Conservation (phyloP, 2,113 vertebrate genomes). For the Macquaria ambigua region DNA sequence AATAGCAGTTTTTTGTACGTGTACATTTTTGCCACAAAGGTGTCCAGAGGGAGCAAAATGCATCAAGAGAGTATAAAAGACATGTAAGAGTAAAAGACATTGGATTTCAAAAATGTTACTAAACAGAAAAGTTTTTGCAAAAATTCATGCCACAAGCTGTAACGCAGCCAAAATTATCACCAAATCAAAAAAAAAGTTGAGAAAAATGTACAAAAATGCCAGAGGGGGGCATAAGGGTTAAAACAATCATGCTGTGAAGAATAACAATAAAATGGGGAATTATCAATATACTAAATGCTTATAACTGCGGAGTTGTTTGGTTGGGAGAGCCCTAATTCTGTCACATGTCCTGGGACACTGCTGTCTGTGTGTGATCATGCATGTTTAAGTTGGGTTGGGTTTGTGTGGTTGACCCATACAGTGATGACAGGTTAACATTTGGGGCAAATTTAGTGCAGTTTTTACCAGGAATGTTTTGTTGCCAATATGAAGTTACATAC, state of each 20-base stretch:
- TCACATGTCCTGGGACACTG: constrained; percentile 30
- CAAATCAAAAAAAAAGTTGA: too few species aligned
- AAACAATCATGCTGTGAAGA: constrained; percentile 19
- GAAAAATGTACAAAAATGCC: too few species aligned
- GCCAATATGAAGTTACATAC: constrained; percentile 2
- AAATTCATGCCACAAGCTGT: too few species aligned
- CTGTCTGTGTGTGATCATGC: constrained; percentile 49
- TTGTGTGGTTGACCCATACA: constrained; percentile 18
- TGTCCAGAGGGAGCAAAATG: too few species aligned
- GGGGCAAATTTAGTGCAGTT: constrained; percentile 38
- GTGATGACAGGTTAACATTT: constrained; percentile 42
- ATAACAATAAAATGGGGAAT: constrained; percentile 23
- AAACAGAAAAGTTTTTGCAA: too few species aligned
- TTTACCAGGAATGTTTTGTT: constrained; percentile 1
- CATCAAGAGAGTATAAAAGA: too few species aligned
- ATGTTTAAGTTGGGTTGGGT: constrained; percentile 51
- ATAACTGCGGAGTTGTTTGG: background rate
- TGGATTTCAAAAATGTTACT: too few species aligned
- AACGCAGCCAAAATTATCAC: too few species aligned
- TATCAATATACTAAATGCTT: background rate
- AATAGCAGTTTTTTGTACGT: too few species aligned
- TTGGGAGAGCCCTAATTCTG: constrained; percentile 10
- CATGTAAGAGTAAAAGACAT: too few species aligned
- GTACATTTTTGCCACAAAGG: too few species aligned
- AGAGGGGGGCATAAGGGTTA: too few species aligned